These are phyloP conservation scores for Megalopta genalis DNA, from an alignment of 1,140 invertebrate genomes.

Conservation along the genomic window DNA sequence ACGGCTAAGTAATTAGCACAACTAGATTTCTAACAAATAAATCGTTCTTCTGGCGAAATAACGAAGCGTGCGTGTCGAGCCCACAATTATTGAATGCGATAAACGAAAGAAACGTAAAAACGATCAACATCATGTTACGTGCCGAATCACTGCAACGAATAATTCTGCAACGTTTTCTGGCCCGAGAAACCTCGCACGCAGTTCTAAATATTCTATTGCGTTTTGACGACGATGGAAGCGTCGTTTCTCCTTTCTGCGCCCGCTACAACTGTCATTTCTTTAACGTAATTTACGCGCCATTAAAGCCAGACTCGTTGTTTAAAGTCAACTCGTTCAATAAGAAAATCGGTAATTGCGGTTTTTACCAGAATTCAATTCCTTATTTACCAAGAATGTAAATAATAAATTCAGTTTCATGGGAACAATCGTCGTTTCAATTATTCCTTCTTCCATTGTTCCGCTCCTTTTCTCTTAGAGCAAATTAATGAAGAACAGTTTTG, in stretches of 20 bases:
- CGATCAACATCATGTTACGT: not conserved
- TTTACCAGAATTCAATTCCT: too few relatives aligned
- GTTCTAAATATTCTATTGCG: not conserved
- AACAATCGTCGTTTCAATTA: too few relatives aligned
- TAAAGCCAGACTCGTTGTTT: too few relatives aligned
- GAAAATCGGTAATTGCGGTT: too few relatives aligned
- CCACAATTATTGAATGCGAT: conserved; percentile 16
- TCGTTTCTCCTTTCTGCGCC: not conserved
- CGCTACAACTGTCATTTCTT: not conserved
- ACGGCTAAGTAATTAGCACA: not conserved
- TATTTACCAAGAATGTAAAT: too few relatives aligned
- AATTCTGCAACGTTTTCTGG: not conserved
- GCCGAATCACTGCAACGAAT: not conserved
- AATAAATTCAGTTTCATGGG: too few relatives aligned
- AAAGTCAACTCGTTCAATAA: too few relatives aligned
- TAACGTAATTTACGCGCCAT: too few relatives aligned
- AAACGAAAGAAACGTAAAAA: conserved; percentile 33
- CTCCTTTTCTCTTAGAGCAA: too few relatives aligned
- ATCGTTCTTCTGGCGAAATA: conserved; percentile 23
- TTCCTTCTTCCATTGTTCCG: too few relatives aligned
- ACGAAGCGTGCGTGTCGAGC: conserved; percentile 19
- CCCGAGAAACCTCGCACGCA: not conserved
- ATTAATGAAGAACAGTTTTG: too few relatives aligned
- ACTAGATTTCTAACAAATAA: conserved; percentile 38
- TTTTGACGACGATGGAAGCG: not conserved